These are phyloP conservation scores for Limnephilus marmoratus DNA, from an alignment of 2,888 invertebrate genomes.

Conservation along the genomic window DNA sequence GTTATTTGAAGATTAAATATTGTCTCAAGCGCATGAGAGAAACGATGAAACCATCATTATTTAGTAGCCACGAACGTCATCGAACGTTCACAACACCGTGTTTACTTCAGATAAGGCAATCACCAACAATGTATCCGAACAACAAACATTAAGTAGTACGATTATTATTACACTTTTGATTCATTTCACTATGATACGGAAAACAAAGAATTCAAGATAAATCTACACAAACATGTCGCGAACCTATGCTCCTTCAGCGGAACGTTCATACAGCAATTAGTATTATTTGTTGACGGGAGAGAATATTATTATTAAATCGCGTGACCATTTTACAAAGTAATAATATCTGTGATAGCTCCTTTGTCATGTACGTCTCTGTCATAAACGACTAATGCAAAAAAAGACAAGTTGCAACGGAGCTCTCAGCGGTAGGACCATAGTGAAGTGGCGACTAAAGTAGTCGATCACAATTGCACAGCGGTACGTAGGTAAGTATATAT, in stretches of 20 bases:
- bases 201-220: not conserved
- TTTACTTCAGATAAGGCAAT: constrained; percentile 31
- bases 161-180: not conserved
- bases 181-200: not conserved
- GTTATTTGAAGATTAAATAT: not conserved
- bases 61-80: not conserved
- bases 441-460: not conserved
- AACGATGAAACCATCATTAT: not conserved
- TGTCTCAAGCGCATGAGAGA: not conserved
- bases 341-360: not conserved
- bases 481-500: not conserved
- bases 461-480: not conserved
- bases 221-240: not conserved
- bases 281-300: not conserved
- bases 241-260: not conserved
- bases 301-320: not conserved
- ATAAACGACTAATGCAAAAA: not conserved
- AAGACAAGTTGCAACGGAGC: not conserved
- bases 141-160: not conserved
- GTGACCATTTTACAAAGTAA: not conserved
- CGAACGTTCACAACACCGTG: not conserved
- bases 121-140: not conserved
- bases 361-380: not conserved
- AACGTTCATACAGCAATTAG: not conserved
- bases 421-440: not conserved